Evolutionary conservation across 92 coral and sea anemone genomes (phyloP).

Genomic region (Pocillopora grandis): DNA sequence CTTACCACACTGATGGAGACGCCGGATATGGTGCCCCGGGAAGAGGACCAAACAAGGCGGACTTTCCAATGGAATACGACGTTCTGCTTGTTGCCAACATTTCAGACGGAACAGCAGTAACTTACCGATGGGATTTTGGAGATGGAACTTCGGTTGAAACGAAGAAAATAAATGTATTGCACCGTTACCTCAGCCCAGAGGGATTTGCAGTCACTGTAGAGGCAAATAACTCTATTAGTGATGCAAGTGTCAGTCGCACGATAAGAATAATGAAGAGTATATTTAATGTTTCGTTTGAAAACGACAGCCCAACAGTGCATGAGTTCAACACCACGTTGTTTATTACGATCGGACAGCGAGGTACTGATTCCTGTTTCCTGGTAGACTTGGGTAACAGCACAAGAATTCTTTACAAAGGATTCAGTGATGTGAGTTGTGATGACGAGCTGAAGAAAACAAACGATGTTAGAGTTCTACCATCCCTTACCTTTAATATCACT

Average conservation of each 20-base stretch:
- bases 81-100: conserved; percentile 53
- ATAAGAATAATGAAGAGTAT: conserved; percentile 68
- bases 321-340: conserved; percentile 43
- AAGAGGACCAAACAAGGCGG: conserved; percentile 53
- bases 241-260: conserved; percentile 33
- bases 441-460: conserved; percentile 38
- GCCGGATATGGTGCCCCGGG: conserved; percentile 73
- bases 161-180: conserved; percentile 26
- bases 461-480: conserved; percentile 25
- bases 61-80: conserved; percentile 68
- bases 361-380: conserved; percentile 76
- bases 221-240: conserved; percentile 80
- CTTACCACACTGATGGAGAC: conserved; percentile 67
- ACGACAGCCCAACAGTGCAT: conserved; percentile 62
- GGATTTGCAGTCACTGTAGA: conserved; percentile 39
- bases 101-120: conserved; percentile 72
- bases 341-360: conserved; percentile 62
- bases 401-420: conserved; percentile 56
- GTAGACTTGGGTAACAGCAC: conserved; percentile 75
- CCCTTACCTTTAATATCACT: conserved; percentile 26
- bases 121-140: conserved; percentile 65
- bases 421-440: conserved; percentile 47
- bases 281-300: conserved; percentile 52
- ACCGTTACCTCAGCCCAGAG: conserved; percentile 25
- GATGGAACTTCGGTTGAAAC: conserved; percentile 57